These are phyloP conservation scores for Aphidius colemani DNA, from an alignment of 2,888 invertebrate genomes.

Conservation along the genomic window DNA sequence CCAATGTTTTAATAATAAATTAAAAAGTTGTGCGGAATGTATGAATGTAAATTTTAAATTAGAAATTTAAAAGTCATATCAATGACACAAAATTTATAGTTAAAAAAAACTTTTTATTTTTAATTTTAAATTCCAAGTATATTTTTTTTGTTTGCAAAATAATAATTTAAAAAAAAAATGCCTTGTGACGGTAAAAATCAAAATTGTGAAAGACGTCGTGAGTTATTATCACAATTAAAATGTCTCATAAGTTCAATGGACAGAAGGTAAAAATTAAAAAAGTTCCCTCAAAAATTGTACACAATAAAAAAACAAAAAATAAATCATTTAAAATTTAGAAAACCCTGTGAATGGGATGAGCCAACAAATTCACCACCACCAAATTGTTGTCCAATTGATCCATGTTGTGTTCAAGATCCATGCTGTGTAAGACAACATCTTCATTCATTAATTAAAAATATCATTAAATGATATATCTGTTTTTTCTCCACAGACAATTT, in stretches of 20 bases:
- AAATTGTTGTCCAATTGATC: constrained; percentile 37
- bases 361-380: constrained; percentile 42
- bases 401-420: constrained; percentile 16
- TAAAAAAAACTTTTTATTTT: too few species aligned
- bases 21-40: too few species aligned
- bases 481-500: constrained; percentile 39
- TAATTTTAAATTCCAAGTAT: too few species aligned
- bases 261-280: constrained; percentile 41
- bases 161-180: constrained; percentile 39
- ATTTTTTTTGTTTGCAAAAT: too few species aligned
- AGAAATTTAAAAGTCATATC: too few species aligned
- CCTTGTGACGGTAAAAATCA: constrained; percentile 55
- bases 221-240: constrained; percentile 51
- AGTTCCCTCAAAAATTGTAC: not conserved
- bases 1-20: not conserved
- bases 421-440: constrained; percentile 41
- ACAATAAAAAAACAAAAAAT: not conserved
- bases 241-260: constrained; percentile 55
- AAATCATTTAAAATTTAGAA: constrained; percentile 36
- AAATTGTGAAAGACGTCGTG: constrained; percentile 50
- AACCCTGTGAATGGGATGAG: constrained; percentile 57
- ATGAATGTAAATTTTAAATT: too few species aligned
- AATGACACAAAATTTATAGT: too few species aligned
- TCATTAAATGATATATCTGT: constrained; percentile 2
- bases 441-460: constrained; percentile 10